Conservation (phyloP, 2,888 invertebrate species). For the Sicus ferrugineus region DNA sequence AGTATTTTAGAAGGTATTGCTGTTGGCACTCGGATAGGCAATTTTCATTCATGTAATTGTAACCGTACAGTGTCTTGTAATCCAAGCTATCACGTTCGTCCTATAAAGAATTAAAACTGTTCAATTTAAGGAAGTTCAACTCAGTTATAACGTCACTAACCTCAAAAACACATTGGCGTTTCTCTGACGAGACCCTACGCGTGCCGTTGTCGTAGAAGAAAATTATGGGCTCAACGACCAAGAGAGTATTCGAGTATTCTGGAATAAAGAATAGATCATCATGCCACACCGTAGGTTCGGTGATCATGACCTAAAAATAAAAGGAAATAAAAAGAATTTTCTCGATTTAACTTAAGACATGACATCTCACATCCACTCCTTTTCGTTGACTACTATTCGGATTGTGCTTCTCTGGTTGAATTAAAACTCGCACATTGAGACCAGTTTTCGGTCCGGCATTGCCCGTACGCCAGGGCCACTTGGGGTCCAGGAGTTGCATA, state of each 20-base stretch:
- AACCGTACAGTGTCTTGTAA: slow-evolving; percentile 56
- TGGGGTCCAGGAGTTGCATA: slow-evolving; percentile 46
- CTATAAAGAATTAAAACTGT: not conserved
- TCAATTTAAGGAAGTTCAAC: too few relatives aligned
- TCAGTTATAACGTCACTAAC: too few relatives aligned
- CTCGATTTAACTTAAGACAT: not conserved
- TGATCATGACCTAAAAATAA: slow-evolving; percentile 48
- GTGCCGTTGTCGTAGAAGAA: slow-evolving; percentile 58
- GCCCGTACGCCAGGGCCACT: slow-evolving; percentile 56
- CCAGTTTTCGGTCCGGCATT: slow-evolving; percentile 53
- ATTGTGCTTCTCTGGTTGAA: slow-evolving; percentile 52
- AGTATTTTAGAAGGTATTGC: slow-evolving; percentile 57
- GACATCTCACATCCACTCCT: slow-evolving; percentile 48
- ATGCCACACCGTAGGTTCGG: slow-evolving; percentile 57
- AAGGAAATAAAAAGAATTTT: not conserved
- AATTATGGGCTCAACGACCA: slow-evolving; percentile 56
- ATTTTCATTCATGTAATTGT: slow-evolving; percentile 61
- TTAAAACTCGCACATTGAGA: slow-evolving; percentile 46
- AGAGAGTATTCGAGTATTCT: slow-evolving; percentile 51
- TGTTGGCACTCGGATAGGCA: slow-evolving; percentile 62
- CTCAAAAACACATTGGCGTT: slow-evolving; percentile 55
- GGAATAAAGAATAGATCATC: slow-evolving; percentile 50
- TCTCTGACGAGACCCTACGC: slow-evolving; percentile 48
- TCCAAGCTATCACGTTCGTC: slow-evolving; percentile 45
- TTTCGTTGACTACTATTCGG: slow-evolving; percentile 48